Conservation (phyloP, 1,140 invertebrate genomes). For the Zaprionus camerounensis region DNA sequence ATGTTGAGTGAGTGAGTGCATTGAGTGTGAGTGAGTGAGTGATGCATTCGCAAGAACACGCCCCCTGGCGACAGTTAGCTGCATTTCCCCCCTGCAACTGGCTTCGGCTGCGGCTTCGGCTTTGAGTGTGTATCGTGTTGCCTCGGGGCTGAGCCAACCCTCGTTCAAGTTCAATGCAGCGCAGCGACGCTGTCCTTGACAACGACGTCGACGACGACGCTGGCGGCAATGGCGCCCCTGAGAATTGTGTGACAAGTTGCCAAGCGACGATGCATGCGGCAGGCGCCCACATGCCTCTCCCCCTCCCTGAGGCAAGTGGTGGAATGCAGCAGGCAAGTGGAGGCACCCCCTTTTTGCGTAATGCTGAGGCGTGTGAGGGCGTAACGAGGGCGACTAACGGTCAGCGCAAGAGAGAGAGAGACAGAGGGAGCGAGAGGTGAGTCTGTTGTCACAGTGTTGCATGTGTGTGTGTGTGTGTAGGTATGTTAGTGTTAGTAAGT, state of each 20-base stretch:
- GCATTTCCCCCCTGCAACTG: slow-evolving; percentile 30
- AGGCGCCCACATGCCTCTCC: not conserved
- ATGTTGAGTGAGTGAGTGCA: slow-evolving; percentile 40
- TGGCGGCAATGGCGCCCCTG: slow-evolving; percentile 4
- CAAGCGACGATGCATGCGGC: slow-evolving; percentile 15
- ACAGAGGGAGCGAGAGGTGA: slow-evolving; percentile 3
- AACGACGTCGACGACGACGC: not conserved
- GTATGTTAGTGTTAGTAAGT: slow-evolving; percentile 10
- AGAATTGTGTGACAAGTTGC: slow-evolving; percentile 50
- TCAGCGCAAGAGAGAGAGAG: not conserved
- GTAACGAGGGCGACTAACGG: slow-evolving; percentile 32
- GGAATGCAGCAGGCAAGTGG: slow-evolving; percentile 5
- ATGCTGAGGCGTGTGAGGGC: slow-evolving; percentile 28
- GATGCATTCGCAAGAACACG: slow-evolving; percentile 44
- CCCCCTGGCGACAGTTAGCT: slow-evolving; percentile 52
- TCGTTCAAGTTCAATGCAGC: slow-evolving; percentile 77
- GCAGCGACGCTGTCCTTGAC: slow-evolving; percentile 59
- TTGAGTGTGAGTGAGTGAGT: slow-evolving; percentile 22
- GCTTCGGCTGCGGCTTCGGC: not conserved
- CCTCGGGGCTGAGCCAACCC: slow-evolving; percentile 40
- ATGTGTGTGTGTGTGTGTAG: slow-evolving; percentile 2
- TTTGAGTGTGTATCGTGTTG: not conserved
- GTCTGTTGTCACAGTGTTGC: not conserved
- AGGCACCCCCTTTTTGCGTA: slow-evolving; percentile 37
- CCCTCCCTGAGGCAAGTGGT: slow-evolving; percentile 2